Conservation (phyloP, 1,140 invertebrate species). For the Antheraea mylitta region DNA sequence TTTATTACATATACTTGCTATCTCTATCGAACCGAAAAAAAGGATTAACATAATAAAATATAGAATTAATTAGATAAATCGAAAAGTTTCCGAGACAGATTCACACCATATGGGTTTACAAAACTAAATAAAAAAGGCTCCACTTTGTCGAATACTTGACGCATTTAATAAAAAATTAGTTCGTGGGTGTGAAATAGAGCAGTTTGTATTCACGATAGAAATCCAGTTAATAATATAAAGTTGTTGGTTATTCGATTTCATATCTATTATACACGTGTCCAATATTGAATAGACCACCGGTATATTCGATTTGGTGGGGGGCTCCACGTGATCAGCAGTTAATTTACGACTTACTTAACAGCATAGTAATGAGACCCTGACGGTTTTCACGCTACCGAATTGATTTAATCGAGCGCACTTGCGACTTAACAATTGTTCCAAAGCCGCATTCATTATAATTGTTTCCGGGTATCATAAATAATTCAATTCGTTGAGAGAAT, state of each 20-base stretch:
- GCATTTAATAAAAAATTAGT: background rate
- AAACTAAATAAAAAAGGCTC: background rate
- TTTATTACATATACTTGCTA: too few species aligned
- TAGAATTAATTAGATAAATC: background rate
- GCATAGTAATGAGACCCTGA: slow-evolving; percentile 47
- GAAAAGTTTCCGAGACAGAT: background rate
- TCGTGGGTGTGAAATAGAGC: background rate
- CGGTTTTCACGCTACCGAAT: slow-evolving; percentile 36
- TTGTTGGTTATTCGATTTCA: slow-evolving; percentile 17
- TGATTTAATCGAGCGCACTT: slow-evolving; percentile 40
- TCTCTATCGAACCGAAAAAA: background rate
- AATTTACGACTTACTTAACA: slow-evolving; percentile 41
- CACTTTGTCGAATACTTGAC: background rate
- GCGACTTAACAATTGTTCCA: slow-evolving; percentile 40
- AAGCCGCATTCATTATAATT: slow-evolving; percentile 11
- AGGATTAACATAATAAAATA: background rate
- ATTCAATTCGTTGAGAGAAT: background rate
- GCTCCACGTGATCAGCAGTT: slow-evolving; percentile 40
- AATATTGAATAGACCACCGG: slow-evolving; percentile 36
- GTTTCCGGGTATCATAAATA: slow-evolving; percentile 14
- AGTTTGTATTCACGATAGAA: background rate
- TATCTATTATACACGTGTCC: slow-evolving; percentile 29
- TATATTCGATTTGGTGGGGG: slow-evolving; percentile 30
- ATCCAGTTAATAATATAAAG: slow-evolving; percentile 20
- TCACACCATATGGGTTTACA: slow-evolving; percentile 4